Conservation (phyloP, 2,888 invertebrate genomes). For the Salticus scenicus region DNA sequence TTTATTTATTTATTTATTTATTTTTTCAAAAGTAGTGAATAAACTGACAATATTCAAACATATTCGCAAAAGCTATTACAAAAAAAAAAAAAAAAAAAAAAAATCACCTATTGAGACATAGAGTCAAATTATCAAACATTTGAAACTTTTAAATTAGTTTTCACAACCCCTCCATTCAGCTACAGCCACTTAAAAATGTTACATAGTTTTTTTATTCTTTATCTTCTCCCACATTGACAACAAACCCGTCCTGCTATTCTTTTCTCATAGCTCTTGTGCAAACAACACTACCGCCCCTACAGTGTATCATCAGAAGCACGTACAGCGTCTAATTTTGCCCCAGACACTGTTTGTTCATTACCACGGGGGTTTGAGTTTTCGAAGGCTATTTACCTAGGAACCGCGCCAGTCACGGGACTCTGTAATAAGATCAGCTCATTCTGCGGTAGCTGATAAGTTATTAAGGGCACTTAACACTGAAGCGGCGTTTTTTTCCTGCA, state of each 20-base stretch:
- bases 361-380: conserved; percentile 37
- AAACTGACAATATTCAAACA: too few species aligned
- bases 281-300: conserved; percentile 20
- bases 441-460: conserved; percentile 53
- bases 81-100: too few species aligned
- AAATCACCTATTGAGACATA: too few species aligned
- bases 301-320: conserved; percentile 47
- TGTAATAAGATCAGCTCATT: conserved; percentile 64
- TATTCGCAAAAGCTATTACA: too few species aligned
- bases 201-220: background rate
- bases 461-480: conserved; percentile 61
- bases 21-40: too few species aligned
- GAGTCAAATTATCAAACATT: too few species aligned
- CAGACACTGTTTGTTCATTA: conserved; percentile 67
- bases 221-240: background rate
- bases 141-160: too few species aligned
- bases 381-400: conserved; percentile 58
- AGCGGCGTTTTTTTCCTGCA: background rate
- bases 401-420: conserved; percentile 35
- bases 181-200: background rate
- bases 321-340: conserved; percentile 63
- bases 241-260: conserved; percentile 2
- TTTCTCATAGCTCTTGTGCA: conserved; percentile 2
- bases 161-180: background rate
- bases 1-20: too few species aligned